These are phyloP conservation scores for Germaria angustata DNA, from an alignment of 2,888 invertebrate species.

Conservation along the genomic window DNA sequence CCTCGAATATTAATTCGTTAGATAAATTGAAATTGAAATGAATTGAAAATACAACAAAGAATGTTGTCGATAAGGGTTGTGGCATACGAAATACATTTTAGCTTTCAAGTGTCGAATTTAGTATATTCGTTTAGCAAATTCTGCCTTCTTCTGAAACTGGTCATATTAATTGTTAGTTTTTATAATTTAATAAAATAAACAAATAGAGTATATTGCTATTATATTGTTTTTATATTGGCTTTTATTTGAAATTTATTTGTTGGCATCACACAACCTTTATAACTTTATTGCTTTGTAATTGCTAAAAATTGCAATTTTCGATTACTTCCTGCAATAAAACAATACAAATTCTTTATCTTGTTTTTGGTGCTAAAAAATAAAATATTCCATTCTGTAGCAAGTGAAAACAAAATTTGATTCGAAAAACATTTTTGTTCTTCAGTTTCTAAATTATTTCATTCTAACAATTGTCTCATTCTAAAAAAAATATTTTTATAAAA, in stretches of 20 bases:
- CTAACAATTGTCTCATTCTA: slow-evolving; percentile 7
- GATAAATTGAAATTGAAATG: no score
- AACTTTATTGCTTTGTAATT: slow-evolving; percentile 13
- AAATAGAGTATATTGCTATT: no score
- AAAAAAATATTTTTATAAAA: slow-evolving; percentile 7
- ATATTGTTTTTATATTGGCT: no score
- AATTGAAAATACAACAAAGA: no score
- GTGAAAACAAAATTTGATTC: slow-evolving; percentile 36
- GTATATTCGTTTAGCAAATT: no score
- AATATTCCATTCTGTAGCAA: slow-evolving; percentile 36
- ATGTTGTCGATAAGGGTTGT: no score
- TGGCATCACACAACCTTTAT: background rate
- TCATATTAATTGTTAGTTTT: no score
- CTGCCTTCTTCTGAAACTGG: no score
- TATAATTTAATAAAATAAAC: no score
- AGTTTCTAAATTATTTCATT: slow-evolving; percentile 13
- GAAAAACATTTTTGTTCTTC: background rate
- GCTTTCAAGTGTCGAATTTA: no score
- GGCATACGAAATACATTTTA: no score
- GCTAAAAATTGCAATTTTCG: slow-evolving; percentile 14
- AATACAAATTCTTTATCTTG: slow-evolving; percentile 8
- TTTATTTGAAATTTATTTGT: slow-evolving; percentile 15
- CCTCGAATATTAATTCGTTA: no score
- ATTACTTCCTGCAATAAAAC: slow-evolving; percentile 12
- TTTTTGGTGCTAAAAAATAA: slow-evolving; percentile 32